Evolutionary conservation across 2,888 invertebrate genomes (phyloP), one percentile per base, ranked within the genome.

Genomic region (Synergus gifuensis): DNA sequence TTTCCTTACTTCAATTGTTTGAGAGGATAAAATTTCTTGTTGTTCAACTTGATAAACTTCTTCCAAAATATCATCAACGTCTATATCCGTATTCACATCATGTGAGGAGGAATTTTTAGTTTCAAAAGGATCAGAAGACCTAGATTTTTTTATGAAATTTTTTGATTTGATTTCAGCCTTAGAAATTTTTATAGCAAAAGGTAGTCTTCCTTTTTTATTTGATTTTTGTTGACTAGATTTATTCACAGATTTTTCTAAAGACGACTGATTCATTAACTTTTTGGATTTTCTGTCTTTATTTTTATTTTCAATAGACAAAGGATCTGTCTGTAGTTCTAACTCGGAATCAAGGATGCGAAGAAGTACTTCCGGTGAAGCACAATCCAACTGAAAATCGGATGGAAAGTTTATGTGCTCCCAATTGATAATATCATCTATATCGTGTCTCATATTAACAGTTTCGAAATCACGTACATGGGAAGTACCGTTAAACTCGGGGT

Each of bases 1-100:
- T 22, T 12, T 5, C 2, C 36, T 36, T 73, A 73, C 73, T n/a
- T 73, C 36, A 36, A 73, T 54, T 11, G 54, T 73, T 36, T 8
- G 9, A 28, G 73, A n/a, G 9, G 73, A 54, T 73, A 73, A 73
- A n/a, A 40, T 54, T 54, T 73, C 73, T n/a, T 73, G n/a, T 8
- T n/a, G 11, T 11, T 36, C 49, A 36, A 36, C n/a, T 7, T 54
- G 28, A n/a, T 36, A 9, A 4, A 54, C 11, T 73, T 73, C 49
- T n/a, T 54, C 36, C 36, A 36, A n/a, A 73, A 73, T 28, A 12
- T 4, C 16, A 4, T 49, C n/a, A 11, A 28, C n/a, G 14, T 49
- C 69, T 9, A 46, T 22, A 9, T 67, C 67, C 18, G n/a, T 44
- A 9, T 36, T n/a, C 44, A 44, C 46, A 8, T 66, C n/a, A 18